Evolutionary conservation across 2,113 vertebrate genomes (phyloP), one percentile per base, ranked within the genome.

Genomic region (Butastur rufipennis): DNA sequence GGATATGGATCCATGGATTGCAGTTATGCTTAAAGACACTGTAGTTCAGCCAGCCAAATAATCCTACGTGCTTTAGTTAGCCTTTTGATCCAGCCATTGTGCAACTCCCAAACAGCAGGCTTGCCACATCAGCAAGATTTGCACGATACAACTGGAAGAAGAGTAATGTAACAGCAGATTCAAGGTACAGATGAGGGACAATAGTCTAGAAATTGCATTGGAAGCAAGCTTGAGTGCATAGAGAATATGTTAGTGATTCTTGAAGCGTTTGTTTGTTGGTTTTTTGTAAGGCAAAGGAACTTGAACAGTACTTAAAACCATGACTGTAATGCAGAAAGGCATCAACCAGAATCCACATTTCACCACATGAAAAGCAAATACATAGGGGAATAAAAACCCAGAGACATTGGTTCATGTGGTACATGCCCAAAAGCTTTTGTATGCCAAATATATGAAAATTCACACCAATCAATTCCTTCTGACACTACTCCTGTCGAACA

Each of bases 181-280:
- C 18, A 66, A 53, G 34, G 70, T 13, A 52, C 0, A 53, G 50
- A 43, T 59, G 59, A 43, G 34, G 43, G 32, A 73, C 7, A 1
- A 47, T 3, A 59, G 68, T 3, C 66, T 75, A 50, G n/a, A 70
- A 92, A 52, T 18, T 4, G 29, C 22, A 19, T 0, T 40, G 58
- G 50, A 85, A 88, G 48, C n/a, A 68, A 74, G 53, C 48, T n/a
- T 18, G 38, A 80, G 45, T 3, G 32, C 42, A n/a, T 11, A 70
- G 0, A 2, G 19, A 77, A 10, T 40, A 6, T 1, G 3, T 7
- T 8, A 22, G 27, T 1, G 19, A 20, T 4, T 50, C 50, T 13
- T 31, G 12, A 81, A 84, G 63, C 2, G 2, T 29, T 79, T n/a
- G 8, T 29, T 50, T 50, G 48, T 59, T n/a, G 15, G 7, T 40